Base-by-base conservation (phyloP, 2,888 invertebrate species). In the Drosophila limbata region DNA sequence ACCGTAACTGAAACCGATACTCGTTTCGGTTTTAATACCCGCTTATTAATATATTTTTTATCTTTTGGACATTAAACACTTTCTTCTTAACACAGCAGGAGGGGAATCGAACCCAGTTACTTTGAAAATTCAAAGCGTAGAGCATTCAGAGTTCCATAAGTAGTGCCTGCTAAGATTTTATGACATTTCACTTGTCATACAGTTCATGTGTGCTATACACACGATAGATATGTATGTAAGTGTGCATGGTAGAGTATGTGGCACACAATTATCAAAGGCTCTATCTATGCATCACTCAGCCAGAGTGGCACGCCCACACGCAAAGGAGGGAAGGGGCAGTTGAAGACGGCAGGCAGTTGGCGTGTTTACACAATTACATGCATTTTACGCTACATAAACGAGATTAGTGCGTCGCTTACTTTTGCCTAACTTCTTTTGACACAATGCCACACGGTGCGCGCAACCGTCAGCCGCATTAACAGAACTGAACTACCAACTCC, bases 381-480 rank as follows among this genome's bases (percentile, higher is more conserved):
- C 87, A 86, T 85, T 87, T 85, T 84, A 85, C 83, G 87, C 87
- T 84, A 87, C 85, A 87, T 85, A 85, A 85, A 84, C 84, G 80
- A 85, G 84, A 84, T 86, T 85, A 84, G 81, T 86, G 84, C 84
- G 74, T 68, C 77, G 81, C 81, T 84, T 77, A 72, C 79, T 73
- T 74, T 69, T 61, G 77, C 72, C 72, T 59, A 77, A 78, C 78
- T 78, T 78, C 66, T 72, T 78, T 77, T 84, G 74, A 71, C 79
- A 82, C 79, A 69, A 79, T 77, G 73, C 65, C 63, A 66, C 65
- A 73, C 63, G 73, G 65, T 59, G 48, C 33, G 44, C 64, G 68
- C 72, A 57, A 42, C 57, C 57, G 68, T 57, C 45, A 55, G 68
- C 47, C 52, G 72, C 75, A 72, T 75, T 75, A 75, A 66, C 39